Base-by-base conservation (phyloP, 1,140 invertebrate genomes). In the Brachionus manjavacas region DNA sequence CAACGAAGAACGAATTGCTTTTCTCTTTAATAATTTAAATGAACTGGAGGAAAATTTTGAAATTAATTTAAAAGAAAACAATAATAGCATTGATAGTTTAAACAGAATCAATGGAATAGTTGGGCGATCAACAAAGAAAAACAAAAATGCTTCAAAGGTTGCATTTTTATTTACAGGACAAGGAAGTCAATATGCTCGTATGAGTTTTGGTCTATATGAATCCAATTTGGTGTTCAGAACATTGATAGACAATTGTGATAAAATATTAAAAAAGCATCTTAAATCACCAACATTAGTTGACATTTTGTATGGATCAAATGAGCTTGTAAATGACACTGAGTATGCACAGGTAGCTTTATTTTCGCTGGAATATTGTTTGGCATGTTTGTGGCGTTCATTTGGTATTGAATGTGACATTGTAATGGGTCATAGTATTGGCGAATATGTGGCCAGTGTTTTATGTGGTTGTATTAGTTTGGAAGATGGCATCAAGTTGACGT, bases 341-440 rank as follows among this genome's bases (percentile, higher is more conserved):
- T 68, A 68, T 31, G 66, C 66, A 4, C 66, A 68, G 14, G 28
- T 68, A 4, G 12, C 66, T 68, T 14, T 68, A 1, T 68, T 68
- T 31, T 28, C 28, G 11, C 3, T 68, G 4, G 66, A 68, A 68
- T 68, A 68, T 31, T 28, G 66, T 68, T 68, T 68, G 28, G 66
- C 66, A 31, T 31, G 28, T 28, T 25, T 68, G 20, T 68, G 20
- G 20, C 16, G 23, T 23, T 25, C 66, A 68, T 68, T 68, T 28
- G 28, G 28, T 68, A 25, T 68, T 23, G 12, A 31, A 28, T 31
- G 23, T 14, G 23, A 68, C 35, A 8, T 28, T 68, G 20, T 64
- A 4, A 64, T 64, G 55, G 72, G 72, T 12, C 72, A 76, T 25
- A 76, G 72, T 76, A 49, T 39, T 43, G 72, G 72, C 20, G 72